phyloP scores from a whole-genome alignment of 1,140 invertebrate species.

The Drosophila kikkawai region DNA sequence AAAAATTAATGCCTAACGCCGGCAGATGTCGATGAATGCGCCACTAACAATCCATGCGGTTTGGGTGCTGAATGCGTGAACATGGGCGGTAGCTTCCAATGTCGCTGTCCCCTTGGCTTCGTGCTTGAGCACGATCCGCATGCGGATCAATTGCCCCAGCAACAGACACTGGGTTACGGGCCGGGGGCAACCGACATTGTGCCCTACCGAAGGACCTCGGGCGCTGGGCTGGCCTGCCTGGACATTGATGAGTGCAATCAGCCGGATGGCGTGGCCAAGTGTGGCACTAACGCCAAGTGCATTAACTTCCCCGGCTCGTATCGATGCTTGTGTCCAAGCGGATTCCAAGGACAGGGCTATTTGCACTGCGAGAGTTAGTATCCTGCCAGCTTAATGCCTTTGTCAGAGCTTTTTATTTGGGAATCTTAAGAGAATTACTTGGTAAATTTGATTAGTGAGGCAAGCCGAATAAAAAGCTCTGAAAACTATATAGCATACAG shows the following conservation, averaged over 20 bases:
- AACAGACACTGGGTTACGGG: slow-evolving; percentile 60
- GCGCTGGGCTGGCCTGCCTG: slow-evolving; percentile 85
- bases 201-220: slow-evolving; percentile 41
- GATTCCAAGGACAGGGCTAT: slow-evolving; percentile 95
- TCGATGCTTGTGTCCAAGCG: slow-evolving; percentile 94
- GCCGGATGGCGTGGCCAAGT: slow-evolving; percentile 87
- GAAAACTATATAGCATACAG: neutral
- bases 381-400: slow-evolving; percentile 52
- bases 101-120: slow-evolving; percentile 90
- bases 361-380: slow-evolving; percentile 94
- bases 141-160: slow-evolving; percentile 47
- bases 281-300: slow-evolving; percentile 95
- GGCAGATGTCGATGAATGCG: slow-evolving; percentile 94
- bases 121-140: slow-evolving; percentile 76
- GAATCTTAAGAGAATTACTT: neutral
- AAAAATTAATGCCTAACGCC: slow-evolving; percentile 74
- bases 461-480: slow-evolving; percentile 4
- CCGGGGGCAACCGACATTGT: slow-evolving; percentile 52
- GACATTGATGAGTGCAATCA: slow-evolving; percentile 91
- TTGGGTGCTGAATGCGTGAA: slow-evolving; percentile 91
- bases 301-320: slow-evolving; percentile 97
- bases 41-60: slow-evolving; percentile 90
- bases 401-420: slow-evolving; percentile 21
- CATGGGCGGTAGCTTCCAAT: slow-evolving; percentile 90
- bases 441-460: neutral